Base-by-base conservation (phyloP, 2,888 invertebrate species). In the Caenorhabditis plicata region DNA sequence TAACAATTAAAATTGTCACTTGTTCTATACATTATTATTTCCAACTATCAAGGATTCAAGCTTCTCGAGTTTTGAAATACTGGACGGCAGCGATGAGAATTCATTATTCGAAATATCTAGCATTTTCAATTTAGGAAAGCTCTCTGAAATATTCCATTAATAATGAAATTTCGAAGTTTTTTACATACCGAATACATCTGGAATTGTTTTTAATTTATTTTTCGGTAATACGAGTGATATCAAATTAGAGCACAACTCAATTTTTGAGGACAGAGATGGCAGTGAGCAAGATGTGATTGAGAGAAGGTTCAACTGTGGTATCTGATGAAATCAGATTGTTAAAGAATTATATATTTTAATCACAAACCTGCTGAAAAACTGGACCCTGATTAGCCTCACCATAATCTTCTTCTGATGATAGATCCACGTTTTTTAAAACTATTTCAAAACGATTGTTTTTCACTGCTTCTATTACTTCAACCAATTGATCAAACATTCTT, bases 81-180 rank as follows among this genome's bases (percentile, higher is more conserved):
- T 54, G 0, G 49, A 0, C 9, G 73, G 73, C 25, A 73, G 43
- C 3, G 25, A 17, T 25, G 60, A 49, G 39, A 73, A 39, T 15
- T 53, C 20, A 40, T 73, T 73, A 13, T 57, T 44, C 4, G 68
- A 63, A 4, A 73, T 36, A 56, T 73, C 70, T 8, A 71, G 39
- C 36, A 67, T 47, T 20, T 63, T 66, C 40, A 73, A 53, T 9
- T 50, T 60, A 2, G 61, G 56, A 9, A 45, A 39, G 13, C 50
- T 48, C 27, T 47, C 51, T 48, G 33, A 32, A 51, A 43, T 25
- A 4, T 17, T 44, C 13, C 5, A 32, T 15, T 3, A 31, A 31
- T 19, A 27, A 17, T 26, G 29, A n/a, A 9, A 26, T 15, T 19
- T 11, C 15, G 22, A 27, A n/a, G 17, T 9, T 9, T 13, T 4